Percentiles rank a stretch among this genome's conserved stretches.
Evolutionary conservation across 2,113 vertebrate species (phyloP).

Genomic region (Phocoena phocoena): DNA sequence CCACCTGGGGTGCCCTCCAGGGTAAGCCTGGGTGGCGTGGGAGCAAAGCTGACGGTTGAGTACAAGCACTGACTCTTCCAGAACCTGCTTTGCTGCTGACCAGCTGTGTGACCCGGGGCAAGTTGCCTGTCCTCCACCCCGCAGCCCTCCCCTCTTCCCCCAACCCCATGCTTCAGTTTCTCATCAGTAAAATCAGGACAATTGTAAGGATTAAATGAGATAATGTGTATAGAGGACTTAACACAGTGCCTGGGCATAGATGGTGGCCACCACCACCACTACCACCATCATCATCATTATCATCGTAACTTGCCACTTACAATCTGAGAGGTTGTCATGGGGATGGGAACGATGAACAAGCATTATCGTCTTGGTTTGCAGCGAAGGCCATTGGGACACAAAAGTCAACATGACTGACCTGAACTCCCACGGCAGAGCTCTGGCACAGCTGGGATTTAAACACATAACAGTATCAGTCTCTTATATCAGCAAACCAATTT

Average conservation of each 20-base stretch:
- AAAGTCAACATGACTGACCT: background rate
- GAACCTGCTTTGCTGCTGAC: background rate
- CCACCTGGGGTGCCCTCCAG: background rate
- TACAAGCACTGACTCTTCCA: background rate
- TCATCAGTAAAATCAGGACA: background rate
- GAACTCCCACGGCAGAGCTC: background rate
- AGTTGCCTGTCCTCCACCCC: background rate
- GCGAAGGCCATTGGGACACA: background rate
- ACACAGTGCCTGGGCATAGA: background rate
- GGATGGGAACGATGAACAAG: background rate
- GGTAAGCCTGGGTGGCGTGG: background rate
- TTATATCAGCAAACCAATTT: background rate
- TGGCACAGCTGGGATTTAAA: background rate
- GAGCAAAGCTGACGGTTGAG: background rate
- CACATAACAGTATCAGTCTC: background rate
- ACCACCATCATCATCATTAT: background rate
- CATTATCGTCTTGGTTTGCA: background rate
- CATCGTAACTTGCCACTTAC: no score
- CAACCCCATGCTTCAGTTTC: background rate
- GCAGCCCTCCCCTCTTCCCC: no score
- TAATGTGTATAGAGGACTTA: background rate
- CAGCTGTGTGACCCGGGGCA: background rate
- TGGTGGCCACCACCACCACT: background rate
- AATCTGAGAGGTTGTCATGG: background rate
- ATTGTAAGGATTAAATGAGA: background rate